These are phyloP conservation scores for Taenioides sp. DNA, from an alignment of 2,797 vertebrate genomes.

Conservation along the genomic window DNA sequence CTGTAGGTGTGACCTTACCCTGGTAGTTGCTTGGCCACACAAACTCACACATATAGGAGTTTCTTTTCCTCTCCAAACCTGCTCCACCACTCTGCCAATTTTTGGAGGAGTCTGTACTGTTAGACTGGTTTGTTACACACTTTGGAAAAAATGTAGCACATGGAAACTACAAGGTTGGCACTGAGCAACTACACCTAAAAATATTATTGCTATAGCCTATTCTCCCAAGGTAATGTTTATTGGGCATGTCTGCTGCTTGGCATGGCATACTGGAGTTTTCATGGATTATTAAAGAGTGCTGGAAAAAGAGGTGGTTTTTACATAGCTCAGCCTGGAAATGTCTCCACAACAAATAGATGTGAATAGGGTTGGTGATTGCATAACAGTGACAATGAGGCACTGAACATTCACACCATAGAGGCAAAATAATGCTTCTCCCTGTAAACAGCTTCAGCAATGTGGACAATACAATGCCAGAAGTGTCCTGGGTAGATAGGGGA, in stretches of 20 bases:
- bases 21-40: slow-evolving; percentile 4
- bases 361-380: slow-evolving; percentile 40
- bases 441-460: slow-evolving; percentile 49
- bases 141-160: slow-evolving; percentile 3
- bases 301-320: background rate
- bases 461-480: slow-evolving; percentile 22
- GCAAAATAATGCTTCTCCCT: slow-evolving; percentile 49
- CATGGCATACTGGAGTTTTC: background rate
- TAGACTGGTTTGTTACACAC: slow-evolving; percentile 52
- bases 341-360: slow-evolving; percentile 20
- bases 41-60: slow-evolving; percentile 35
- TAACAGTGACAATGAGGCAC: slow-evolving; percentile 51
- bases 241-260: slow-evolving; percentile 1
- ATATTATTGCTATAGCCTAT: background rate
- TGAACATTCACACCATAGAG: slow-evolving; percentile 48
- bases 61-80: slow-evolving; percentile 47
- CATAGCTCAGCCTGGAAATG: slow-evolving; percentile 2
- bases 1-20: slow-evolving; percentile 14
- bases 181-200: background rate
- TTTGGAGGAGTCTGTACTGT: slow-evolving; percentile 27
- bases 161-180: slow-evolving; percentile 1
- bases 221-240: background rate
- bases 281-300: slow-evolving; percentile 1
- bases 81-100: slow-evolving; percentile 45
- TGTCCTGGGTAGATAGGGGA: slow-evolving; percentile 44